phyloP scores from a whole-genome alignment of 2,888 invertebrate species.

The Acleris emargana region DNA sequence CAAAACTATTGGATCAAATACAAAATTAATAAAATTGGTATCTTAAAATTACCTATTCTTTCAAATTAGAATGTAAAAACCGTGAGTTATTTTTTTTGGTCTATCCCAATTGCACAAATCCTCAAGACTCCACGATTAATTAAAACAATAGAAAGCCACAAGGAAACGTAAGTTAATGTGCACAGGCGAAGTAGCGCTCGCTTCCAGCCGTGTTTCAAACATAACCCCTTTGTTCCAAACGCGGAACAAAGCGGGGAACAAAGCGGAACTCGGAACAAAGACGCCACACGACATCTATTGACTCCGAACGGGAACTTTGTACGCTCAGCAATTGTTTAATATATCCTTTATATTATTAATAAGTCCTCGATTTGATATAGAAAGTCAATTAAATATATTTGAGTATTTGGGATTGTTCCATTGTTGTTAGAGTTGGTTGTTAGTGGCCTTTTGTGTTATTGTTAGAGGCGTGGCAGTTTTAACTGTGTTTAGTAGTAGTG shows the following conservation, averaged over 20 bases:
- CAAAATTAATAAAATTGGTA: too few relatives aligned
- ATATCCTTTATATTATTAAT: slow-evolving; percentile 16
- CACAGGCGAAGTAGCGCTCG: slow-evolving; percentile 1
- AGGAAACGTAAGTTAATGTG: slow-evolving; percentile 2
- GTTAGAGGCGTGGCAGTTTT: slow-evolving; percentile 8
- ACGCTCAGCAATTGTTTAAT: slow-evolving; percentile 14
- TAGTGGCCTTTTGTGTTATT: slow-evolving; percentile 3
- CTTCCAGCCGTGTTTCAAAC: slow-evolving; percentile 13
- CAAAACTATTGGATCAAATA: too few relatives aligned
- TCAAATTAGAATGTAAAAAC: too few relatives aligned
- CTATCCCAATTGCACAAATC: not conserved
- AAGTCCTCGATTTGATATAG: slow-evolving; percentile 9
- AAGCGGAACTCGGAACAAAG: slow-evolving; percentile 4
- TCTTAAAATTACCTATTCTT: too few relatives aligned
- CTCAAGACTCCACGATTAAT: too few relatives aligned
- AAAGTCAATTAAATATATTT: slow-evolving; percentile 11
- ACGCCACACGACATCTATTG: slow-evolving; percentile 25
- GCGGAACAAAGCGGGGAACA: slow-evolving; percentile 12
- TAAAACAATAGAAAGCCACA: not conserved
- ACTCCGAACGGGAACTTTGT: slow-evolving; percentile 16
- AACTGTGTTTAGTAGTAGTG: not conserved
- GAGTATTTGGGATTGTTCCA: too few relatives aligned
- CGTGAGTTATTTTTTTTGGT: too few relatives aligned
- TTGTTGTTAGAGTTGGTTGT: too few relatives aligned
- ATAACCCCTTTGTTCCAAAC: not conserved